Evolutionary conservation across 2,797 vertebrate species (phyloP).

Genomic region (Esox lucius): DNA sequence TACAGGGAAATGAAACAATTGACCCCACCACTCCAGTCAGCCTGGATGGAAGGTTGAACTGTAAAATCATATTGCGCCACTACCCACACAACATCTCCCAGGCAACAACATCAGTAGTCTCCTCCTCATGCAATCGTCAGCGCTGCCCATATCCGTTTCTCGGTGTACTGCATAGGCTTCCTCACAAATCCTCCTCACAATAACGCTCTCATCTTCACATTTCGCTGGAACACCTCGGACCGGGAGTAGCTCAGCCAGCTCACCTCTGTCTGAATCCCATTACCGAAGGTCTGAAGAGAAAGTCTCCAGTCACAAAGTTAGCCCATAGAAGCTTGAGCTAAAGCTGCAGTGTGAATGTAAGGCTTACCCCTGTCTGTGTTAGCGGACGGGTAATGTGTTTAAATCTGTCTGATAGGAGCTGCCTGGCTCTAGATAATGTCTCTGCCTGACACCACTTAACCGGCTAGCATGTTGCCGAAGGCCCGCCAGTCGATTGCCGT

Average conservation of each 20-base stretch:
- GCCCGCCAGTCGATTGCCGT: too few species aligned
- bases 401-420: constrained; percentile 6
- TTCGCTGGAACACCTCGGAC: neutral
- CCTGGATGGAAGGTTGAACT: neutral
- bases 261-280: constrained; percentile 8
- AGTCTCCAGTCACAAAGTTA: neutral
- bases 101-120: neutral
- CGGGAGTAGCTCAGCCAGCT: neutral
- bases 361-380: neutral
- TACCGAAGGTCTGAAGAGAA: neutral
- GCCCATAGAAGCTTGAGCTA: neutral
- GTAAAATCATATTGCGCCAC: neutral
- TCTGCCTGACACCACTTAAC: neutral
- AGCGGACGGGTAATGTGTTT: neutral
- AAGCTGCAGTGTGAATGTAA: neutral
- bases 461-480: too few species aligned
- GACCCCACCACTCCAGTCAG: neutral
- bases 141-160: neutral
- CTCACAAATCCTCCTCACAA: neutral
- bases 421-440: neutral
- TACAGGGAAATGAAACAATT: neutral
- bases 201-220: neutral
- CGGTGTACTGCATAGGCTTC: neutral
- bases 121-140: neutral
- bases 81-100: neutral